Conservation (phyloP, 1,140 invertebrate species). For the Platyura marginata region DNA sequence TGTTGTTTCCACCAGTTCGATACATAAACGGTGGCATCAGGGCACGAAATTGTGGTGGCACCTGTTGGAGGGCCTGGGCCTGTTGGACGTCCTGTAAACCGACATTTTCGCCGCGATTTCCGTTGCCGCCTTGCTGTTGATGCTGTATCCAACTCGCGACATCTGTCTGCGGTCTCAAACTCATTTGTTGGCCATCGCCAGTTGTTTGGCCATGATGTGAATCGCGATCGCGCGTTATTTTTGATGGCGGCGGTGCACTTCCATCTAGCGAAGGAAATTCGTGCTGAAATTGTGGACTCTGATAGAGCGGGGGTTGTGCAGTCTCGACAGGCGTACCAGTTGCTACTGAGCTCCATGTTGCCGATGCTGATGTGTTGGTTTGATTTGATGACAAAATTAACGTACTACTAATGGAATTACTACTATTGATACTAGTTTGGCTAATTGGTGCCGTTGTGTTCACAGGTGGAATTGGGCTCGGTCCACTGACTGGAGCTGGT, state of each 20-base stretch:
- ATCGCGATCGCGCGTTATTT: slow-evolving; percentile 18
- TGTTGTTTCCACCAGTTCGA: slow-evolving; percentile 25
- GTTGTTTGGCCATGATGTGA: neutral
- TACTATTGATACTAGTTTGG: slow-evolving; percentile 6
- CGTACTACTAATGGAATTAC: slow-evolving; percentile 1
- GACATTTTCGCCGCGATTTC: slow-evolving; percentile 21
- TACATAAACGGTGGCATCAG: slow-evolving; percentile 23
- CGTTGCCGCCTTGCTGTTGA: slow-evolving; percentile 10
- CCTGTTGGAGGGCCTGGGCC: slow-evolving; percentile 27
- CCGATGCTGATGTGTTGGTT: slow-evolving; percentile 9
- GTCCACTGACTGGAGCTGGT: slow-evolving; percentile 2
- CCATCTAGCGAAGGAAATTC: slow-evolving; percentile 61
- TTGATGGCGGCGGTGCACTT: slow-evolving; percentile 25
- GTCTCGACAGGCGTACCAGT: slow-evolving; percentile 10
- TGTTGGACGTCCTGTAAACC: slow-evolving; percentile 25
- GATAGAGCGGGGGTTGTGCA: slow-evolving; percentile 19
- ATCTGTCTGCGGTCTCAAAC: slow-evolving; percentile 22
- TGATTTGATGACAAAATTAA: neutral
- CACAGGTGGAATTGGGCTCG: too few species aligned
- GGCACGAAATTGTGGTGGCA: slow-evolving; percentile 25
- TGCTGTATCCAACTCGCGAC: slow-evolving; percentile 21
- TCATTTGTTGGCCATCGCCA: slow-evolving; percentile 7
- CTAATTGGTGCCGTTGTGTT: slow-evolving; percentile 3
- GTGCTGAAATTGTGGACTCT: slow-evolving; percentile 55
- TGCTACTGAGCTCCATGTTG: slow-evolving; percentile 22